These are phyloP conservation scores for Andricus quercusramuli DNA, from an alignment of 2,888 invertebrate species.

Conservation along the genomic window DNA sequence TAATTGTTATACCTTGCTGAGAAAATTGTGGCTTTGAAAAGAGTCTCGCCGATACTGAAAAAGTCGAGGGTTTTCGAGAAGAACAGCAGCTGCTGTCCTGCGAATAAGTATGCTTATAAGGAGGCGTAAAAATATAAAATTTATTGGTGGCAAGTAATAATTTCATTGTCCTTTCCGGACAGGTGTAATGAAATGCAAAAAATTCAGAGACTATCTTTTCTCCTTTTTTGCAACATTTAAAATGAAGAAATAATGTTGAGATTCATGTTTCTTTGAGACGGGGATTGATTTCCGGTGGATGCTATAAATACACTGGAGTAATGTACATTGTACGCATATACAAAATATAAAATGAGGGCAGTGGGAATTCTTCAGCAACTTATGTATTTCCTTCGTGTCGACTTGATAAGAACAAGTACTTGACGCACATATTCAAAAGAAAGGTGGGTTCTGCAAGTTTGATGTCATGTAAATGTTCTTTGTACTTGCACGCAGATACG, in stretches of 20 bases:
- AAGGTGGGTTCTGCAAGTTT: conserved; percentile 41
- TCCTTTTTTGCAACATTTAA: neutral
- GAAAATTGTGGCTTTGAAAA: conserved; percentile 63
- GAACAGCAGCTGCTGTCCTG: neutral
- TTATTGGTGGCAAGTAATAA: neutral
- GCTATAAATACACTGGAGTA: conserved; percentile 2
- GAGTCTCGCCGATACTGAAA: conserved; percentile 36
- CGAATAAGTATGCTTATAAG: neutral
- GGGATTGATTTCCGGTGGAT: conserved; percentile 25
- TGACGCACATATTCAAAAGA: conserved; percentile 36
- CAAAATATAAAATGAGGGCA: neutral
- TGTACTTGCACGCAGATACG: conserved; percentile 54
- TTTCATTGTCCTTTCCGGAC: neutral
- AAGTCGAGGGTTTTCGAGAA: conserved; percentile 10
- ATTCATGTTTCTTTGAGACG: neutral
- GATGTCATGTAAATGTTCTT: conserved; percentile 35
- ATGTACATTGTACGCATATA: neutral
- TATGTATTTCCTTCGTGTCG: conserved; percentile 44
- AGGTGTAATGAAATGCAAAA: neutral
- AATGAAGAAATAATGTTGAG: neutral
- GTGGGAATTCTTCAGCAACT: neutral
- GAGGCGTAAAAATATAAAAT: neutral
- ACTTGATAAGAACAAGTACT: conserved; percentile 36
- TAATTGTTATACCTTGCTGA: conserved; percentile 63
- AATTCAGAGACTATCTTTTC: neutral